Evolutionary conservation across 2,797 vertebrate species (phyloP).

Genomic region (Anniella stebbinsi): DNA sequence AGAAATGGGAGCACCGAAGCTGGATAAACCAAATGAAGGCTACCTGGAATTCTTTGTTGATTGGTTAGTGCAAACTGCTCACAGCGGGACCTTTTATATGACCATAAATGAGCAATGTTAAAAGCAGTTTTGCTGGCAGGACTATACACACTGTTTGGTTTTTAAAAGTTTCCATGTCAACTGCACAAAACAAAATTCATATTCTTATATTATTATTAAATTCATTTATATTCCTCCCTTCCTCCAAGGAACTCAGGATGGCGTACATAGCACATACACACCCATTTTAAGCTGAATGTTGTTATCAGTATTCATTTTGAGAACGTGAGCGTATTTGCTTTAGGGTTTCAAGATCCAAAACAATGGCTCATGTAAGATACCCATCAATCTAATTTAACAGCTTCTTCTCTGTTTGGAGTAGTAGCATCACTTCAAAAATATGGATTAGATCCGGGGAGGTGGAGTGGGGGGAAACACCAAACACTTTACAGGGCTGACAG

Average conservation of each 20-base stretch:
- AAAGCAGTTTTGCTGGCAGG: not conserved
- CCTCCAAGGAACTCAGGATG: not conserved
- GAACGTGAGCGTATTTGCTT: not conserved
- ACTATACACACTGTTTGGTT: not conserved
- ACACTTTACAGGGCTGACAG: not conserved
- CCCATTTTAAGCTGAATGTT: not conserved
- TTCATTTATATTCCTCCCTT: not conserved
- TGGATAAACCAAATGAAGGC: constrained; percentile 85
- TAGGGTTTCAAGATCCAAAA: not conserved
- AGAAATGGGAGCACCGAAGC: constrained; percentile 92
- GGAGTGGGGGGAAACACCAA: too few relatives aligned
- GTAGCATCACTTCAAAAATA: not conserved
- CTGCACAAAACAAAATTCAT: too few relatives aligned
- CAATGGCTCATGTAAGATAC: not conserved
- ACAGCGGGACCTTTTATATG: not conserved
- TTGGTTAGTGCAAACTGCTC: constrained; percentile 81
- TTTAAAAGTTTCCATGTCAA: not conserved
- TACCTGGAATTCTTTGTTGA: constrained; percentile 90
- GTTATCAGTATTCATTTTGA: not conserved
- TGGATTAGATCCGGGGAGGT: not conserved
- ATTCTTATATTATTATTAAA: too few relatives aligned
- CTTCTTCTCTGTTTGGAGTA: not conserved
- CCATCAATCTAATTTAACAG: not conserved
- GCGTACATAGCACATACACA: not conserved
- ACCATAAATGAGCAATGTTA: not conserved